Conservation (phyloP, 2,888 invertebrate species). For the Eilema caniola region DNA sequence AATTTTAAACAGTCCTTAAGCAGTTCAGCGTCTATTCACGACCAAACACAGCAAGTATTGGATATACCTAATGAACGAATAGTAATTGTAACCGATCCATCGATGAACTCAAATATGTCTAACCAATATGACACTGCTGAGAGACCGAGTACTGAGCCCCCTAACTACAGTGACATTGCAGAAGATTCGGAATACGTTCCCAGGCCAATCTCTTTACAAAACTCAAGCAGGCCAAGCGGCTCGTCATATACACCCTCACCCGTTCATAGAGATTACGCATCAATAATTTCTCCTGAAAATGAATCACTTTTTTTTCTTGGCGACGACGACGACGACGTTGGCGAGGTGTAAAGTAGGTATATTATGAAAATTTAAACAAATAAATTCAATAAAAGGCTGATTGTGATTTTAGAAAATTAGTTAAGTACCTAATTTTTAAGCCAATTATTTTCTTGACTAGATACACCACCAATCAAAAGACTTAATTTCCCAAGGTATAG, state of each 20-base stretch:
- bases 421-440: constrained; percentile 10
- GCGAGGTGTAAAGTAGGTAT: constrained; percentile 26
- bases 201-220: constrained; percentile 26
- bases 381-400: constrained; percentile 21
- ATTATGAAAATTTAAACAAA: constrained; percentile 27
- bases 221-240: constrained; percentile 28
- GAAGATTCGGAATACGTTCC: constrained; percentile 31
- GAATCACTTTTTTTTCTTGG: constrained; percentile 13
- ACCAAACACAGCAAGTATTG: constrained; percentile 34
- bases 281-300: constrained; percentile 24
- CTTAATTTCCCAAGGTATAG: constrained; percentile 22
- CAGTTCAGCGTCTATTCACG: constrained; percentile 24
- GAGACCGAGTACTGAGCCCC: constrained; percentile 28
- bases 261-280: constrained; percentile 32
- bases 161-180: constrained; percentile 29
- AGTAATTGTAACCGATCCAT: constrained; percentile 18
- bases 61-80: constrained; percentile 29
- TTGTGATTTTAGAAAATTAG: constrained; percentile 22
- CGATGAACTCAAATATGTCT: constrained; percentile 31
- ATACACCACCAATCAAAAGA: constrained; percentile 19
- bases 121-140: constrained; percentile 30
- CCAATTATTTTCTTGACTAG: constrained; percentile 7
- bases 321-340: constrained; percentile 7
- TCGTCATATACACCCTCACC: constrained; percentile 21
- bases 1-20: constrained; percentile 29